Percentiles rank a stretch among this genome's conserved stretches.
phyloP scores from a whole-genome alignment of 2,113 vertebrate genomes.

The Nerophis lumbriciformis region DNA sequence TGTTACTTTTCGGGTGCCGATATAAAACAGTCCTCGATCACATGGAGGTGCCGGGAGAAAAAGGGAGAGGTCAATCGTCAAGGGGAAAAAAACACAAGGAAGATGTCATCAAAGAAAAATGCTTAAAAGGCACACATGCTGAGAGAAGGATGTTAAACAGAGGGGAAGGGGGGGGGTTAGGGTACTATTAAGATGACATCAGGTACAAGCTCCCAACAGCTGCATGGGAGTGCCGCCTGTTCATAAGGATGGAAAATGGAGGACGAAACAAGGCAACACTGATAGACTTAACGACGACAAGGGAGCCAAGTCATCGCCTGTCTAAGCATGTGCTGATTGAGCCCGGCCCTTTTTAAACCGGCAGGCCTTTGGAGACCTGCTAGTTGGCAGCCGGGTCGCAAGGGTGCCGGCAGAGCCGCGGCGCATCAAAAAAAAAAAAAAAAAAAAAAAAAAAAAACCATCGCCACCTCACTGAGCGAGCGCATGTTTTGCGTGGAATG shows the following conservation, averaged over 20 bases:
- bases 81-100: slow-evolving; percentile 62
- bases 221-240: slow-evolving; percentile 63
- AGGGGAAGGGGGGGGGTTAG: slow-evolving; percentile 42
- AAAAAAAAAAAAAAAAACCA: not conserved
- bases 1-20: slow-evolving; percentile 28
- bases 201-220: slow-evolving; percentile 69
- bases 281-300: slow-evolving; percentile 71
- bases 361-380: slow-evolving; percentile 50
- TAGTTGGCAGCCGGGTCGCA: slow-evolving; percentile 52
- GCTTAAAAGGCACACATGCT: slow-evolving; percentile 58
- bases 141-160: slow-evolving; percentile 69
- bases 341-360: slow-evolving; percentile 58
- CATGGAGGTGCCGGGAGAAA: slow-evolving; percentile 12
- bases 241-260: slow-evolving; percentile 52
- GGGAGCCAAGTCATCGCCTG: slow-evolving; percentile 57
- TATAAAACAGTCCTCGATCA: slow-evolving; percentile 18
- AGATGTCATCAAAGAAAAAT: slow-evolving; percentile 70
- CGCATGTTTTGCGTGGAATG: slow-evolving; percentile 47
- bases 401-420: slow-evolving; percentile 39
- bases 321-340: slow-evolving; percentile 73
- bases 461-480: slow-evolving; percentile 52
- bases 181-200: slow-evolving; percentile 66
- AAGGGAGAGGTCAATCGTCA: slow-evolving; percentile 35
- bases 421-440: slow-evolving; percentile 58
- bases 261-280: slow-evolving; percentile 63